phyloP scores from a whole-genome alignment of 2,888 invertebrate species.

The Folsomia manolachei region DNA sequence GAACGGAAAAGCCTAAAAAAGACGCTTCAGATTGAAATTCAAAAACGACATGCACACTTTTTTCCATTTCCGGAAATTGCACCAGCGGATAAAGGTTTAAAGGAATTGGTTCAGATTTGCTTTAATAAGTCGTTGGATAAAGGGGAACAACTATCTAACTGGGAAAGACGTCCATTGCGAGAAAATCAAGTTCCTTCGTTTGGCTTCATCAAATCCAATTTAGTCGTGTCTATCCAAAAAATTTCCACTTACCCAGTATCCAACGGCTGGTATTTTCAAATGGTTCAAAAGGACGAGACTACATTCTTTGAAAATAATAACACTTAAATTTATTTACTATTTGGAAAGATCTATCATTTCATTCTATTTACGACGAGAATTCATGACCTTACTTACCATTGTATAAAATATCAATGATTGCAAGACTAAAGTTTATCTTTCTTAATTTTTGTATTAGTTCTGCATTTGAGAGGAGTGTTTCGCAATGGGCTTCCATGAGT shows the following conservation, averaged over 20 bases:
- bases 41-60: slow-evolving; percentile 28
- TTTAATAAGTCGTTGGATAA: slow-evolving; percentile 76
- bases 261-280: slow-evolving; percentile 51
- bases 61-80: slow-evolving; percentile 9
- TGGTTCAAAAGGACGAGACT: slow-evolving; percentile 52
- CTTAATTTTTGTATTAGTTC: slow-evolving; percentile 41
- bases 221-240: too few relatives aligned
- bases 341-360: too few relatives aligned
- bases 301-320: too few relatives aligned
- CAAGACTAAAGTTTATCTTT: slow-evolving; percentile 50
- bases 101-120: slow-evolving; percentile 61
- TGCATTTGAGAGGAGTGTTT: slow-evolving; percentile 49
- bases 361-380: too few relatives aligned
- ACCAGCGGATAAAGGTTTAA: background rate
- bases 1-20: slow-evolving; percentile 51
- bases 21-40: slow-evolving; percentile 29
- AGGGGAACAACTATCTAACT: slow-evolving; percentile 87
- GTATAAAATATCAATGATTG: slow-evolving; percentile 52
- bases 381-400: too few relatives aligned
- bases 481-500: slow-evolving; percentile 51
- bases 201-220: too few relatives aligned
- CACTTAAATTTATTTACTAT: too few relatives aligned
- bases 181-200: slow-evolving; percentile 72
- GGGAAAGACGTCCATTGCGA: slow-evolving; percentile 79
- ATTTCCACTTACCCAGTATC: too few relatives aligned